phyloP scores from a whole-genome alignment of 1,140 invertebrate genomes.

The Drosophila hydei region DNA sequence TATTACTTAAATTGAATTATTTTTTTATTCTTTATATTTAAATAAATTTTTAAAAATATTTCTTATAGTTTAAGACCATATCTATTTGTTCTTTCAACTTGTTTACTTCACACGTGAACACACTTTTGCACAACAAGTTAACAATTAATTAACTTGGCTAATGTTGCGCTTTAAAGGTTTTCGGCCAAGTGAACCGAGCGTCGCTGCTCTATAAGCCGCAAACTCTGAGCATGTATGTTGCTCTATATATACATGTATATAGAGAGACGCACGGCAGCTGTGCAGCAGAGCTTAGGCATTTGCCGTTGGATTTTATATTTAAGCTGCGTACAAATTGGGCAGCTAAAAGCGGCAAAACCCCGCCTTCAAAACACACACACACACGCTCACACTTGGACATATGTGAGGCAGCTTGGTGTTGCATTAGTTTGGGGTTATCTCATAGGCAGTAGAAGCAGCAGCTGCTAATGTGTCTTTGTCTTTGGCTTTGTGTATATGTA shows the following conservation, averaged over 20 bases:
- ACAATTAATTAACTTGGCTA: conserved; percentile 8
- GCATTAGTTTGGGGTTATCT: conserved; percentile 49
- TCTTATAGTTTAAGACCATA: no score
- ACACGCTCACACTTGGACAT: not conserved
- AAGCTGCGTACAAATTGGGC: conserved; percentile 54
- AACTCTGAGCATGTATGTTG: not conserved
- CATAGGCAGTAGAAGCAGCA: conserved; percentile 10
- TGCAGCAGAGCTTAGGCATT: conserved; percentile 29
- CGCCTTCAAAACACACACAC: conserved; percentile 8
- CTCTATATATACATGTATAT: not conserved
- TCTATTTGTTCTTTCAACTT: no score
- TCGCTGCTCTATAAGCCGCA: not conserved
- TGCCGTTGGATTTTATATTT: conserved; percentile 44
- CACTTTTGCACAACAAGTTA: not conserved
- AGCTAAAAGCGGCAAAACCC: conserved; percentile 21
- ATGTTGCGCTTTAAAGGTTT: conserved; percentile 1
- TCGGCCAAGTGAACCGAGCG: not conserved
- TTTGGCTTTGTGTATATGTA: conserved; percentile 14
- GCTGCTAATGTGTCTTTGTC: conserved; percentile 54
- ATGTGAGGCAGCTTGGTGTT: conserved; percentile 44
- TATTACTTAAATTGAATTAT: no score
- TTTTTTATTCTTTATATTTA: no score
- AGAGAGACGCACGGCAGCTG: conserved; percentile 9
- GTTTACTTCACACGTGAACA: not conserved
- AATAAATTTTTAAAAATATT: no score